Conservation (phyloP, 2,113 vertebrate species). For the Antechinus stuartii region DNA sequence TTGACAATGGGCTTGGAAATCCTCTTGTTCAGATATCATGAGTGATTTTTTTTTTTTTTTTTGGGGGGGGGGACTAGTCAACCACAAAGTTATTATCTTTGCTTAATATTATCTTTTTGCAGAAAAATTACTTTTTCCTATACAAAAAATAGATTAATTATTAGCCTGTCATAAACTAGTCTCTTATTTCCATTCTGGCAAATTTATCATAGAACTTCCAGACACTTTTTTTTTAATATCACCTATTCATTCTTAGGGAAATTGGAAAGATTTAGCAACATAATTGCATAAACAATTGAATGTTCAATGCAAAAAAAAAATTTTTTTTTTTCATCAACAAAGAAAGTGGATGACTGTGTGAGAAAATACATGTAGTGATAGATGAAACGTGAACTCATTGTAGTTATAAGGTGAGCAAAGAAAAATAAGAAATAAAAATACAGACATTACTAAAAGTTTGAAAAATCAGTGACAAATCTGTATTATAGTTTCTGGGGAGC, state of each 20-base stretch:
- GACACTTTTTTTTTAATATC: background rate
- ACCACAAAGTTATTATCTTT: background rate
- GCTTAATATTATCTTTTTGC: background rate
- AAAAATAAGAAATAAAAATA: conserved; percentile 28
- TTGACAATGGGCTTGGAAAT: background rate
- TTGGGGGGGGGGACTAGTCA: background rate
- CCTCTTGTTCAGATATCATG: background rate
- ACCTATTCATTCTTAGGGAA: background rate
- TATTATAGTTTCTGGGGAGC: conserved; percentile 25
- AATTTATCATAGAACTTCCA: background rate
- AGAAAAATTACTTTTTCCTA: background rate
- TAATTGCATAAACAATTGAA: conserved; percentile 16
- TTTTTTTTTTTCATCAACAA: background rate
- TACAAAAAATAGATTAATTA: background rate
- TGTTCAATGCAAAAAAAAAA: background rate
- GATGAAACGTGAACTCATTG: background rate
- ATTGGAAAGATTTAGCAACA: conserved; percentile 12
- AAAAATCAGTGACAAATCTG: conserved; percentile 1
- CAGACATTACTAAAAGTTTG: background rate
- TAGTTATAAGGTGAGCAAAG: background rate
- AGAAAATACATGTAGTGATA: conserved; percentile 2
- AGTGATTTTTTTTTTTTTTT: background rate
- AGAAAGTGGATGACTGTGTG: background rate
- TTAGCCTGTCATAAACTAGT: background rate
- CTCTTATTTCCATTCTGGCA: background rate